A percentile compares a stretch with the other conserved stretches of the same genome.
phyloP scores from a whole-genome alignment of 2,888 invertebrate genomes.

The Pseudococcus longispinus region DNA sequence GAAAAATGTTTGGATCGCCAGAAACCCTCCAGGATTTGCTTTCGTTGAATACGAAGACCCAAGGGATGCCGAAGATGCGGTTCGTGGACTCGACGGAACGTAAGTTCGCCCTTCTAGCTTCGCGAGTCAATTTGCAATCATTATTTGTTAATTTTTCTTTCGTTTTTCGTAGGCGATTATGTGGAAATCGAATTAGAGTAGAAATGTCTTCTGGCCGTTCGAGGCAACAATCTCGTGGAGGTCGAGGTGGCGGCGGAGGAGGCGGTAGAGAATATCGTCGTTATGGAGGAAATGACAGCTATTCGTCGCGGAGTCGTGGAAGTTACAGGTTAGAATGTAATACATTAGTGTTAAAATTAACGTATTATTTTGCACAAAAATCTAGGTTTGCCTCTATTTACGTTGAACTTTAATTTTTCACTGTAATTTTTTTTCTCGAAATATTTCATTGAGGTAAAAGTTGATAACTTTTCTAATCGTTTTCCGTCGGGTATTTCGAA shows the following conservation, averaged over 20 bases:
- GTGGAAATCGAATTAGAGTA: conserved; percentile 87
- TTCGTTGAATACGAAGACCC: conserved; percentile 90
- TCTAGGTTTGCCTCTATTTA: conserved; percentile 9
- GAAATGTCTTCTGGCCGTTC: conserved; percentile 92
- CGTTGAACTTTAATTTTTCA: background rate
- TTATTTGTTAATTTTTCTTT: background rate
- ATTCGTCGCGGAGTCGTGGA: conserved; percentile 55
- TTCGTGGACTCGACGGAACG: conserved; percentile 83
- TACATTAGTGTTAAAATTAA: background rate
- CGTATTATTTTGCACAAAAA: background rate
- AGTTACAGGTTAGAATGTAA: conserved; percentile 47
- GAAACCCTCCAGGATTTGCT: conserved; percentile 91
- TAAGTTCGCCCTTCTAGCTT: conserved; percentile 64
- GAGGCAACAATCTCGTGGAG: conserved; percentile 64
- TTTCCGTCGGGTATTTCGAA: background rate
- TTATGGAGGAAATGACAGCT: conserved; percentile 53
- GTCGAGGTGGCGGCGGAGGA: conserved; percentile 60
- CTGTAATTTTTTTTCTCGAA: background rate
- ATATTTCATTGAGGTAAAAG: background rate
- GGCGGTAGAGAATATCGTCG: conserved; percentile 57
- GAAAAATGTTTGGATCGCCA: conserved; percentile 91
- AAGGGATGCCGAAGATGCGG: conserved; percentile 86
- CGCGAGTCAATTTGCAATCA: background rate
- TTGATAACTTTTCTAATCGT: background rate
- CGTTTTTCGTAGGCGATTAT: conserved; percentile 73